Percentiles rank a stretch among this genome's conserved stretches.
Evolutionary conservation across 2,888 invertebrate species (phyloP).

Genomic region (Thyatira batis): DNA sequence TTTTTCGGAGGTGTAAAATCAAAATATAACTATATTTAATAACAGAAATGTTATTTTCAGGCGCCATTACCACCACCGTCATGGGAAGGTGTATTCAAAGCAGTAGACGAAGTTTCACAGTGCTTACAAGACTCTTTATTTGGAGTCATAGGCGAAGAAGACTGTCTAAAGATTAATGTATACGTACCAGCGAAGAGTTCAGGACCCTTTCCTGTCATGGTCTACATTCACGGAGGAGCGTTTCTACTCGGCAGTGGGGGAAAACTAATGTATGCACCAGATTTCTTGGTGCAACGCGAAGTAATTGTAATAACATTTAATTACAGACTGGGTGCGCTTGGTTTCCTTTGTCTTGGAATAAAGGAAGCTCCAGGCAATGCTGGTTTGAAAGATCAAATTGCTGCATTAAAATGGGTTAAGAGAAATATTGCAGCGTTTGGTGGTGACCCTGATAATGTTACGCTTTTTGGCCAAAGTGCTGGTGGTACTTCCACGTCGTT

Average conservation of each 20-base stretch:
- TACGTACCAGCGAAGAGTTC: conserved; percentile 54
- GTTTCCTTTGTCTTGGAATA: conserved; percentile 67
- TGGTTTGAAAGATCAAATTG: conserved; percentile 70
- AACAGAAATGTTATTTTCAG: conserved; percentile 41
- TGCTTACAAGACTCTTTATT: conserved; percentile 55
- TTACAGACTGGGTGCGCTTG: conserved; percentile 68
- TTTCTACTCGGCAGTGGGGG: conserved; percentile 67
- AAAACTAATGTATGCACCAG: conserved; percentile 62
- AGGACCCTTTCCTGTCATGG: conserved; percentile 65
- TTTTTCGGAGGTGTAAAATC: no score
- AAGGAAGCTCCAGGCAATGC: conserved; percentile 74
- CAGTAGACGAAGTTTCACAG: conserved; percentile 54
- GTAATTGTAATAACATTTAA: conserved; percentile 71
- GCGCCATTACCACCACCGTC: conserved; percentile 65
- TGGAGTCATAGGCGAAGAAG: conserved; percentile 58
- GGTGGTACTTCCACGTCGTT: conserved; percentile 62
- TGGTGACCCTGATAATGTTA: conserved; percentile 70
- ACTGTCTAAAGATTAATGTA: conserved; percentile 68
- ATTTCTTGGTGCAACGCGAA: conserved; percentile 62
- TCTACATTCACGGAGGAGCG: conserved; percentile 71
- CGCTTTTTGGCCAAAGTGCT: conserved; percentile 74
- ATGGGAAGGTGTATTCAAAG: conserved; percentile 67
- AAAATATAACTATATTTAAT: neutral
- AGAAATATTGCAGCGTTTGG: conserved; percentile 71
- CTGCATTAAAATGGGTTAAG: conserved; percentile 72